Base-by-base conservation (phyloP, 2,797 vertebrate species). In the Tragopan temminckii region DNA sequence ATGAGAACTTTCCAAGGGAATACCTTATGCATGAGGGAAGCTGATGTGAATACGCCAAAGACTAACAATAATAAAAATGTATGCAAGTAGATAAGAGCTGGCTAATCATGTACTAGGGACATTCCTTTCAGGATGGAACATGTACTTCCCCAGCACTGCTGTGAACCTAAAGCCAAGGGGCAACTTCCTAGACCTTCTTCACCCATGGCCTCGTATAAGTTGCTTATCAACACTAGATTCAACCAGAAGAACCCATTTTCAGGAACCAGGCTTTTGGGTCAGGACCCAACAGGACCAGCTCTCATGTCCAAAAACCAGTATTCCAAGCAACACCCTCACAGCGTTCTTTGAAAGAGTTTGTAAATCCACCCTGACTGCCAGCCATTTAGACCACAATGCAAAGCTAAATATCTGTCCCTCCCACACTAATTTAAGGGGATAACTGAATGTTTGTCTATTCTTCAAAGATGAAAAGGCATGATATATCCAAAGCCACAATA, bases 31-130 rank as follows among this genome's bases (percentile, higher is more conserved):
- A 78, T 91, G 89, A 93, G 93, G 77, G 61, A 95, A 95, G 63
- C 61, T 91, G 63, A 74, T 79, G 52, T 27, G 81, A 88, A 57
- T 5, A 92, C 0, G 11, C 82, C 93, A 84, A 78, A 82, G 85
- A 78, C 46, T 80, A 95, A 79, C 66, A 91, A 80, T 75, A 83
- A 91, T 61, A 93, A 84, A 92, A 92, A 95, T 61, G 50, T 85
- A 92, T 74, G 81, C 11, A 80, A 79, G 90, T 27, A 93, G 85
- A 75, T 85, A 93, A 93, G 79, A 79, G 67, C 24, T 88, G 74
- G 35, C 23, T 81, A 57, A 89, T 58, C 67, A 61, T 1, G 18
- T 76, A 59, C 43, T 18, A 76, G 25, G 21, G 93, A 87, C 27
- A 15, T 0, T 83, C 35, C 62, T 72, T 90, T 87, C 40, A 72